phyloP scores from a whole-genome alignment of 2,888 invertebrate species.

The Leucozona laternaria region DNA sequence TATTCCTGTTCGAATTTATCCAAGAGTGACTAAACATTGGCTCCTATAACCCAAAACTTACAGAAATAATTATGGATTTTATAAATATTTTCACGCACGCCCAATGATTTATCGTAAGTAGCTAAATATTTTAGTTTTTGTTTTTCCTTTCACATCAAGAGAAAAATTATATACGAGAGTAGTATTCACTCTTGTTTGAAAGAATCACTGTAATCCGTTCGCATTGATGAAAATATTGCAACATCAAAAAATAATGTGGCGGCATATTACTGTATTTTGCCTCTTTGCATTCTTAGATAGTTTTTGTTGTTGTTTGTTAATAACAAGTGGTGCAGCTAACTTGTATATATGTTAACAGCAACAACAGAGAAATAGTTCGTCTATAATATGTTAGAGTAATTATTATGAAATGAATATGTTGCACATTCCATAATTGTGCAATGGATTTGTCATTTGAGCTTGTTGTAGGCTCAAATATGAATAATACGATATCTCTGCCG shows the following conservation, averaged over 20 bases:
- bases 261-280: not conserved
- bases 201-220: constrained; percentile 24
- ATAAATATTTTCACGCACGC: constrained; percentile 40
- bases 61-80: constrained; percentile 6
- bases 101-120: constrained; percentile 47
- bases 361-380: not conserved
- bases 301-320: not conserved
- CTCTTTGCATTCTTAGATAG: constrained; percentile 19
- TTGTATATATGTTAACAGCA: constrained; percentile 7
- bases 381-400: constrained; percentile 47
- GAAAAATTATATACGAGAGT: not conserved
- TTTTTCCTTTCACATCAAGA: constrained; percentile 19
- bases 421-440: constrained; percentile 67
- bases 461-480: constrained; percentile 24
- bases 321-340: constrained; percentile 26
- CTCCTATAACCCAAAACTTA: not conserved
- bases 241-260: constrained; percentile 27
- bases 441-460: constrained; percentile 70
- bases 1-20: constrained; percentile 2
- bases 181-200: not conserved
- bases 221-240: constrained; percentile 46
- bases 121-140: too few relatives aligned
- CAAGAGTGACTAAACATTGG: constrained; percentile 29
- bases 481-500: constrained; percentile 13
- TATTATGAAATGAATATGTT: constrained; percentile 64